Conservation (phyloP, 1,140 invertebrate genomes). For the Andrena cerasifolii region DNA sequence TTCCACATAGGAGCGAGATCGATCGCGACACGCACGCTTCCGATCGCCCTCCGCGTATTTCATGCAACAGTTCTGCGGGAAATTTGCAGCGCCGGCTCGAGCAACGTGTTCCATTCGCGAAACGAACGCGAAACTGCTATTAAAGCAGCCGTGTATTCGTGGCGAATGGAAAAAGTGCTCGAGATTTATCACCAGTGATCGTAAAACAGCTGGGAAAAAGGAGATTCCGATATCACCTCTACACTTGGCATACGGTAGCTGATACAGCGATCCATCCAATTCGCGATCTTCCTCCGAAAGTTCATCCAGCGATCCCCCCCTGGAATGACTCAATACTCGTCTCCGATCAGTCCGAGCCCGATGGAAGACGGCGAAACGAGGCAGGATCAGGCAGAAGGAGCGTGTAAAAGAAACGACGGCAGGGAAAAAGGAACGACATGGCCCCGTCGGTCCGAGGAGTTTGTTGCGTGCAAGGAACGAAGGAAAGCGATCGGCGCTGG, state of each 20-base stretch:
- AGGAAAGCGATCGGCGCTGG: conserved; percentile 19
- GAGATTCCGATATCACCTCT: no score
- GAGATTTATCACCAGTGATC: no score
- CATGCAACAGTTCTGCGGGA: not conserved
- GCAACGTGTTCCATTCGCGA: not conserved
- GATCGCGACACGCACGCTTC: conserved; percentile 42
- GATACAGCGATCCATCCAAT: no score
- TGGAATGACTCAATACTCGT: no score
- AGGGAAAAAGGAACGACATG: not conserved
- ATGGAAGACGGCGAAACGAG: not conserved
- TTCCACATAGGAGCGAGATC: conserved; percentile 42
- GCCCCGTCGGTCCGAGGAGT: no score
- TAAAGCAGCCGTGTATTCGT: not conserved
- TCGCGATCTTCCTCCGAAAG: no score
- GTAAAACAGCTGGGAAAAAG: no score
- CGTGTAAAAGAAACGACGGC: not conserved
- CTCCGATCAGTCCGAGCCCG: not conserved
- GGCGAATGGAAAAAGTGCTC: no score
- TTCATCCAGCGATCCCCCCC: no score
- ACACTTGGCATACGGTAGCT: no score
- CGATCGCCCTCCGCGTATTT: not conserved
- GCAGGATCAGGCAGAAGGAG: not conserved
- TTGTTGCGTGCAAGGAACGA: not conserved
- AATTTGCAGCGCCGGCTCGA: conserved; percentile 6
- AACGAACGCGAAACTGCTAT: not conserved